phyloP scores from a whole-genome alignment of 2,113 vertebrate genomes.

The Lipotes vexillifer region DNA sequence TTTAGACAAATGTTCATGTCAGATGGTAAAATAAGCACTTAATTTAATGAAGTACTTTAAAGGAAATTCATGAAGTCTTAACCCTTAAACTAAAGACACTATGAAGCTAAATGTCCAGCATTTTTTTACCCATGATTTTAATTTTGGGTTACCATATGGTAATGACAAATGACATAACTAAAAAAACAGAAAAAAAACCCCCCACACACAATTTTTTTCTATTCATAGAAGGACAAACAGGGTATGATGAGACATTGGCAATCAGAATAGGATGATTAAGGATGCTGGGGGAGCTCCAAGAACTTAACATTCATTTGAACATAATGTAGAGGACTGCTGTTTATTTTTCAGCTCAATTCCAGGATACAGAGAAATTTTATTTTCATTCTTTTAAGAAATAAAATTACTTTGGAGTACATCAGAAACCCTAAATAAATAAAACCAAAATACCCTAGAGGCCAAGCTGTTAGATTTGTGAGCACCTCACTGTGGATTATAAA shows the following conservation, averaged over 20 bases:
- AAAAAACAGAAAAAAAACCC: neutral
- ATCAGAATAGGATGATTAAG: neutral
- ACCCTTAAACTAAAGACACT: neutral
- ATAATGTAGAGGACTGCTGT: neutral
- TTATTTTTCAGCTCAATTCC: conserved; percentile 18
- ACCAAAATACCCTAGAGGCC: neutral
- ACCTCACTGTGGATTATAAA: neutral
- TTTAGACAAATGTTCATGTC: conserved; percentile 19
- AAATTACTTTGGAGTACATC: neutral
- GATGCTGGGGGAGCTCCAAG: neutral
- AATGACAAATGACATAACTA: neutral
- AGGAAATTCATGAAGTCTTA: neutral
- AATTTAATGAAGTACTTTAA: conserved; percentile 28
- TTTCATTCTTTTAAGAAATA: neutral
- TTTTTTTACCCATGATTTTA: conserved; percentile 18
- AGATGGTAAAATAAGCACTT: neutral
- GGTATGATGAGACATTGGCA: neutral
- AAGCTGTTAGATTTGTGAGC: neutral
- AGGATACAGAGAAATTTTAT: neutral
- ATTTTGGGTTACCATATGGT: neutral
- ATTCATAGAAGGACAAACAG: neutral
- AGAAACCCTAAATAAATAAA: conserved; percentile 28
- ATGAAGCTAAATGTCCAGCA: neutral
- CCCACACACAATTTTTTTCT: neutral
- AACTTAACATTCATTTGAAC: neutral